phyloP scores from a whole-genome alignment of 2,113 vertebrate species.

The Cinclus mexicanus region DNA sequence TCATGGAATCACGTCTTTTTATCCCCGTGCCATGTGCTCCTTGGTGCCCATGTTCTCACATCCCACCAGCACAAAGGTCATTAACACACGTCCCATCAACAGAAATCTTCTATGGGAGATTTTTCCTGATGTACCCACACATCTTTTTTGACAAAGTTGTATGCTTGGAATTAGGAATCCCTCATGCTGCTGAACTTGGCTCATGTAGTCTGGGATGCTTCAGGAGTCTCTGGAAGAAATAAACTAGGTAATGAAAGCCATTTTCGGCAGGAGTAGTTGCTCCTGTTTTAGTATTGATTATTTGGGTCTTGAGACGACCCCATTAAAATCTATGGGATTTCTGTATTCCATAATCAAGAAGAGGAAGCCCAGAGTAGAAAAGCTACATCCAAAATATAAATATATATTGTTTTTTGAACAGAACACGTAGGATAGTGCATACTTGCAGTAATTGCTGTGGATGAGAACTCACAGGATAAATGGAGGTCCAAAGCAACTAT shows the following conservation, averaged over 20 bases:
- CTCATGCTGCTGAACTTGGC: background rate
- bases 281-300: background rate
- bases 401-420: background rate
- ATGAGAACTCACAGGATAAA: constrained; percentile 33
- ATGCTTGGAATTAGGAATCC: background rate
- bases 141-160: background rate
- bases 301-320: background rate
- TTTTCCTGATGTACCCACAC: background rate
- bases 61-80: background rate
- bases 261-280: background rate
- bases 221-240: background rate
- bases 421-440: background rate
- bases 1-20: background rate
- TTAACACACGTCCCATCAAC: background rate
- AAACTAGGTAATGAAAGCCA: background rate
- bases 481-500: constrained; percentile 21
- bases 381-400: background rate
- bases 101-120: background rate
- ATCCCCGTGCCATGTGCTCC: background rate
- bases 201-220: background rate
- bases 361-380: background rate
- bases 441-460: constrained; percentile 29
- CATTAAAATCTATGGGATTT: background rate
- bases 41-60: background rate
- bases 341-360: background rate